These are phyloP conservation scores for Tetramorium parvispinum DNA, from an alignment of 1,140 invertebrate genomes.

Conservation along the genomic window DNA sequence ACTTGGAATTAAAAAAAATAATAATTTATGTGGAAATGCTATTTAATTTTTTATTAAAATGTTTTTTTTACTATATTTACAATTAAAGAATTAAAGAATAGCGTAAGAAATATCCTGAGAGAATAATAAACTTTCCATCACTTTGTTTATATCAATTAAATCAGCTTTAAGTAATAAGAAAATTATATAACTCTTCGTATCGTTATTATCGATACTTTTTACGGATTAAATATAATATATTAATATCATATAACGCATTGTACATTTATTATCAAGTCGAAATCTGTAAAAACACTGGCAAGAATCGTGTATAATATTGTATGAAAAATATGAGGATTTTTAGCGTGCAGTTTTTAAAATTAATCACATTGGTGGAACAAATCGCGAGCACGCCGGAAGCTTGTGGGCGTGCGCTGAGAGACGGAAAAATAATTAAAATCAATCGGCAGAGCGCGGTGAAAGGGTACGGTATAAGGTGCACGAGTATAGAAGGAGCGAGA, in stretches of 20 bases:
- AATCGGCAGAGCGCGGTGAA: constrained; percentile 63
- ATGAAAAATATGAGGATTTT: background rate
- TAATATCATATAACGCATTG: background rate
- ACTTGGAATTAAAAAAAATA: background rate
- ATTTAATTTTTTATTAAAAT: background rate
- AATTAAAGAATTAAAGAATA: background rate
- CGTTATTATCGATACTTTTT: background rate
- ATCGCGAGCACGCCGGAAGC: background rate
- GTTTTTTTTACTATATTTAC: background rate
- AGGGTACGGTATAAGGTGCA: constrained; percentile 65
- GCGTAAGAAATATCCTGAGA: background rate
- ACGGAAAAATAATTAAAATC: constrained; percentile 75
- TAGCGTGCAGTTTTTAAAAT: constrained; percentile 57
- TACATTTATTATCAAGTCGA: background rate
- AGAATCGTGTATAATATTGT: background rate
- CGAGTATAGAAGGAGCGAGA: constrained; percentile 66
- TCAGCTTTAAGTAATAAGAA: background rate
- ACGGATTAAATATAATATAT: background rate
- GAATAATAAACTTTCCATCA: background rate
- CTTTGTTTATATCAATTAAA: background rate
- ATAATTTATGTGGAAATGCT: background rate
- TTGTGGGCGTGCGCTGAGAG: constrained; percentile 7
- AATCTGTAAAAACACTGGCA: background rate
- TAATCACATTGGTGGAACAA: constrained; percentile 47
- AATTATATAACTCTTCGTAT: background rate